A percentile compares a stretch with the other conserved stretches of the same genome.
Evolutionary conservation across 64 coral and sea anemone genomes (phyloP).

Genomic region (Acropora yongei): DNA sequence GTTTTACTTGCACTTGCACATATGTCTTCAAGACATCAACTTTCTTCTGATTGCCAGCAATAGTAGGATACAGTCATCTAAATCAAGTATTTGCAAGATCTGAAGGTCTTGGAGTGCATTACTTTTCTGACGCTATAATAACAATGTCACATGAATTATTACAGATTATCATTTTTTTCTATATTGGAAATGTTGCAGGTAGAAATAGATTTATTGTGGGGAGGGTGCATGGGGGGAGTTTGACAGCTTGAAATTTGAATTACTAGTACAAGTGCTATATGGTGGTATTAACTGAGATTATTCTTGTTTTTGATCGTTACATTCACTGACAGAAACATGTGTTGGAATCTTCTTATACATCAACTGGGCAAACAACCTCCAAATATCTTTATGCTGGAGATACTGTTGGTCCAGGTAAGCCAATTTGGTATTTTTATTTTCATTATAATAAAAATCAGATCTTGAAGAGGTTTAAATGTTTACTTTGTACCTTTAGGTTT

Average conservation of each 20-base stretch:
- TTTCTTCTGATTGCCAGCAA: too few species aligned
- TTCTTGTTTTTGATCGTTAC: not conserved
- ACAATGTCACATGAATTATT: too few species aligned
- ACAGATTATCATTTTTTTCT: too few species aligned
- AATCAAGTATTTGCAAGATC: too few species aligned
- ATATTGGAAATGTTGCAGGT: too few species aligned
- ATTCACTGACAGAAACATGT: slow-evolving; percentile 59
- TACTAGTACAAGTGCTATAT: not conserved
- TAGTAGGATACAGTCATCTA: too few species aligned
- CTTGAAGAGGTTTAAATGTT: not conserved
- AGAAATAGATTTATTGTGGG: too few species aligned
- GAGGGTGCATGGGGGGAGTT: not conserved
- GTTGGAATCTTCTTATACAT: slow-evolving; percentile 51
- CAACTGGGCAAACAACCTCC: slow-evolving; percentile 22
- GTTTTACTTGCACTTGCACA: too few species aligned
- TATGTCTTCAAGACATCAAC: too few species aligned
- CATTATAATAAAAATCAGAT: not conserved
- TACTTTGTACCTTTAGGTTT: slow-evolving; percentile 24
- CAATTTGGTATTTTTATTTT: not conserved
- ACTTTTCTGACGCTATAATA: too few species aligned
- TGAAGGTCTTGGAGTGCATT: too few species aligned
- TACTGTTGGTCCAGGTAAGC: slow-evolving; percentile 41
- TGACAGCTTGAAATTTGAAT: slow-evolving; percentile 31
- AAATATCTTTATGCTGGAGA: slow-evolving; percentile 44
- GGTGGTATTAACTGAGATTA: not conserved